Conservation (phyloP, 2,113 vertebrate species). For the Cygnus buccinator region DNA sequence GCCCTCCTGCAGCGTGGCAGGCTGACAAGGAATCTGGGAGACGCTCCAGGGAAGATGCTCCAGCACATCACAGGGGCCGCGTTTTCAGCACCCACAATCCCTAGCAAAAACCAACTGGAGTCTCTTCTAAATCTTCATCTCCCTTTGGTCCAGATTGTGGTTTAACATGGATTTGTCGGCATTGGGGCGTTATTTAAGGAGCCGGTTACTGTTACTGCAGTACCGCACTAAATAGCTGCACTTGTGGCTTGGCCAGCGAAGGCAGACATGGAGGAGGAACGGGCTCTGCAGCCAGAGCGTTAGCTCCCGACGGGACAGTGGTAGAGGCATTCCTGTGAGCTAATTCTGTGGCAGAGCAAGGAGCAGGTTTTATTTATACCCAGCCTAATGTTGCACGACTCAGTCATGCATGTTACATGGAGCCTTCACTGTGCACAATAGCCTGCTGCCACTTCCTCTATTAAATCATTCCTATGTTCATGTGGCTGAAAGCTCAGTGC, state of each 20-base stretch:
- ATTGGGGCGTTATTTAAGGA: background rate
- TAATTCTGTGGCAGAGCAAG: constrained; percentile 29
- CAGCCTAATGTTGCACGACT: constrained; percentile 44
- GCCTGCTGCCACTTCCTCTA: constrained; percentile 64
- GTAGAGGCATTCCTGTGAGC: constrained; percentile 41
- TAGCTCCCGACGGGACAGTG: constrained; percentile 10
- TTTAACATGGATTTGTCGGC: background rate
- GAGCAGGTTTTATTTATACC: constrained; percentile 63
- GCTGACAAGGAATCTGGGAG: constrained; percentile 14
- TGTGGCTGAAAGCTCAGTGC: constrained; percentile 47
- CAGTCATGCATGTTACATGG: constrained; percentile 68
- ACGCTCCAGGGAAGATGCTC: constrained; percentile 1
- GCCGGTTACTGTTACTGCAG: background rate
- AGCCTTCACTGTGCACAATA: constrained; percentile 62
- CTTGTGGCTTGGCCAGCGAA: background rate
- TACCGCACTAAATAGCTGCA: background rate
- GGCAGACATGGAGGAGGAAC: background rate
- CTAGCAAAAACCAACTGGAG: background rate
- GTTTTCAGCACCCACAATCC: background rate
- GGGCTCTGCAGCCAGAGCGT: background rate
- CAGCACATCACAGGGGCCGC: background rate
- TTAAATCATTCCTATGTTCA: constrained; percentile 66
- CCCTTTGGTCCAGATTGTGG: background rate
- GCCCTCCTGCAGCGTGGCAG: background rate
- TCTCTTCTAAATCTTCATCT: background rate